Percentiles rank a stretch among this genome's conserved stretches.
Conservation (phyloP, 2,113 vertebrate species). For the Lepus americanus region DNA sequence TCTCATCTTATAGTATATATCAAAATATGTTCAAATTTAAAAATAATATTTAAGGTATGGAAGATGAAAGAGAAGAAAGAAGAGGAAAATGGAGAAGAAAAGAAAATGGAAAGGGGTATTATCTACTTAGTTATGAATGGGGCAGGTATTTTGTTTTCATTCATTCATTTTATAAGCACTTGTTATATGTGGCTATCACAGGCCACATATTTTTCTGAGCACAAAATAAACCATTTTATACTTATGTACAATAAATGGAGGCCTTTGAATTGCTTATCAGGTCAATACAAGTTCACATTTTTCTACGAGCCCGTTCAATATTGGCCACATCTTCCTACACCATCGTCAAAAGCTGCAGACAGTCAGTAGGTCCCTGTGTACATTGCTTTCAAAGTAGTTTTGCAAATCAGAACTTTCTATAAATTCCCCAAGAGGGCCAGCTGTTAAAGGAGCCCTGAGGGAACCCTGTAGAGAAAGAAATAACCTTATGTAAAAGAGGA, state of each 20-base stretch:
- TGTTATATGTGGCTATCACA: neutral
- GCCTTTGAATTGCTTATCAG: neutral
- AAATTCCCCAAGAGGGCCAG: constrained; percentile 15
- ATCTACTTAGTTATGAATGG: neutral
- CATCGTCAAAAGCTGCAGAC: neutral
- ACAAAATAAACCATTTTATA: neutral
- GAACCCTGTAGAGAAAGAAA: constrained; percentile 31
- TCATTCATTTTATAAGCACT: neutral
- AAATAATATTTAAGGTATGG: neutral
- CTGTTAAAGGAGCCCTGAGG: constrained; percentile 30
- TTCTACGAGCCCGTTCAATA: neutral
- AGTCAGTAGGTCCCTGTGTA: neutral
- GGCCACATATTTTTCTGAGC: neutral
- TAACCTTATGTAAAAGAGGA: neutral
- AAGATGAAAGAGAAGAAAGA: rapidly evolving
- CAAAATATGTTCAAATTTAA: constrained; percentile 8
- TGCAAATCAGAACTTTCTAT: constrained; percentile 48
- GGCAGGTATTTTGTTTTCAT: neutral
- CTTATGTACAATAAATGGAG: neutral
- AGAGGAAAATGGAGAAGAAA: neutral
- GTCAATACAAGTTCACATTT: constrained; percentile 9
- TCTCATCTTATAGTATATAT: neutral
- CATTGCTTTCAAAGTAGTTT: constrained; percentile 44
- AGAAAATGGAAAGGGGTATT: constrained; percentile 12
- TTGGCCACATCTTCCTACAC: neutral